phyloP scores from a whole-genome alignment of 1,140 invertebrate genomes.

The Plodia interpunctella region DNA sequence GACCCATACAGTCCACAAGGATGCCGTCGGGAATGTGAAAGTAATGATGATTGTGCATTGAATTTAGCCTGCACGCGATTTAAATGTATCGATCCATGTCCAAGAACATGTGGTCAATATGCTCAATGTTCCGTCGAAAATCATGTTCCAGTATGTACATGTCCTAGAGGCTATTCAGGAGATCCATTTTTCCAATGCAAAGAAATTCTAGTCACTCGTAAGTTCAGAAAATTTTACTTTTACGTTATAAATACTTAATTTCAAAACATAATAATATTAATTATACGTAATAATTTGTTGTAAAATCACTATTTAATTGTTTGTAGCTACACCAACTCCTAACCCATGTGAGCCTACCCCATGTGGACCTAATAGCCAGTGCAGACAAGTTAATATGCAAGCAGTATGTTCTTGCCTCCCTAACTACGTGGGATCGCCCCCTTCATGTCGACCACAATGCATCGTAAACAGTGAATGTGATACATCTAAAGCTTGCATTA shows the following conservation, averaged over 20 bases:
- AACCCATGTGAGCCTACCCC: slow-evolving; percentile 85
- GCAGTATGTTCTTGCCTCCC: slow-evolving; percentile 86
- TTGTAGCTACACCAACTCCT: slow-evolving; percentile 77
- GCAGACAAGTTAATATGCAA: slow-evolving; percentile 82
- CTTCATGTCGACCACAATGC: slow-evolving; percentile 86
- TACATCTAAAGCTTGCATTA: slow-evolving; percentile 83
- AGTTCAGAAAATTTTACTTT: slow-evolving; percentile 34
- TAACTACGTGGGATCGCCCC: slow-evolving; percentile 84
- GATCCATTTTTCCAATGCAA: slow-evolving; percentile 89
- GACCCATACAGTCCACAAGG: slow-evolving; percentile 82
- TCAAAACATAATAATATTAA: too few relatives aligned
- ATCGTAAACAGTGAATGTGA: slow-evolving; percentile 86
- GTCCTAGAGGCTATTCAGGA: slow-evolving; percentile 84
- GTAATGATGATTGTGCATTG: slow-evolving; percentile 83
- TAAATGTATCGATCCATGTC: slow-evolving; percentile 88
- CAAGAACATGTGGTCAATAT: slow-evolving; percentile 83
- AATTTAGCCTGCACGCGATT: slow-evolving; percentile 84
- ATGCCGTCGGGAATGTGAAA: slow-evolving; percentile 87
- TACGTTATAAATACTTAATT: too few relatives aligned
- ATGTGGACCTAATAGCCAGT: slow-evolving; percentile 88
- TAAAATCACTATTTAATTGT: neutral
- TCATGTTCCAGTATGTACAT: slow-evolving; percentile 87
- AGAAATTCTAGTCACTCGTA: slow-evolving; percentile 76
- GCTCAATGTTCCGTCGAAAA: slow-evolving; percentile 86
- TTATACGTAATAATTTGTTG: too few relatives aligned